These are phyloP conservation scores for Phoenicopterus ruber DNA, from an alignment of 2,113 vertebrate species.

Conservation along the genomic window DNA sequence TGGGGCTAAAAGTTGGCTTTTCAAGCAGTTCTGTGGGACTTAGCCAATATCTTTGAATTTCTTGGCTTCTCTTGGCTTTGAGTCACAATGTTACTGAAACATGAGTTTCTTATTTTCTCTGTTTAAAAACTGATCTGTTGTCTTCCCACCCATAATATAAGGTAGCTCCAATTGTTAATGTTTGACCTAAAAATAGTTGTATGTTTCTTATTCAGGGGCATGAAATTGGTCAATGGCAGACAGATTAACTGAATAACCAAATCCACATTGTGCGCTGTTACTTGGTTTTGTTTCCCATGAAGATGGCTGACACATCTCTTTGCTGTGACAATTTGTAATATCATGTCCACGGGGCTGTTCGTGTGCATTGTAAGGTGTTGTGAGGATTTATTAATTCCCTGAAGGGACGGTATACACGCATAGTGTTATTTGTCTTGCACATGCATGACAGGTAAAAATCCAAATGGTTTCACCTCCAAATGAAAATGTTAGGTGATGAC, in stretches of 20 bases:
- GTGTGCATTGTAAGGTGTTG: background rate
- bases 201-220: constrained; percentile 24
- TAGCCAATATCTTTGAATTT: constrained; percentile 36
- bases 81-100: constrained; percentile 41
- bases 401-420: background rate
- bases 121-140: background rate
- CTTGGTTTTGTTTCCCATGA: background rate
- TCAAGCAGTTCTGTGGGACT: constrained; percentile 32
- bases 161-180: background rate
- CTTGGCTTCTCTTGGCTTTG: constrained; percentile 33
- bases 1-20: constrained; percentile 46
- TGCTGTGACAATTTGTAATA: background rate
- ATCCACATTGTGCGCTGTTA: constrained; percentile 3
- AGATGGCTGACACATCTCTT: background rate
- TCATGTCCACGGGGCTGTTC: background rate
- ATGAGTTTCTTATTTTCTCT: constrained; percentile 44
- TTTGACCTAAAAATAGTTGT: background rate
- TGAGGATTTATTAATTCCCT: background rate
- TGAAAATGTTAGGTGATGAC: background rate
- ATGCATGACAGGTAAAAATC: background rate
- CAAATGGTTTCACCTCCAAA: background rate
- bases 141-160: constrained; percentile 36
- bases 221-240: constrained; percentile 31
- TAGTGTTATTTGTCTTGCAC: background rate
- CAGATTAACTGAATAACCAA: constrained; percentile 50